Percentiles rank a stretch among this genome's conserved stretches.
phyloP scores from a whole-genome alignment of 2,113 vertebrate species.

The Phalacrocorax brasilianus region DNA sequence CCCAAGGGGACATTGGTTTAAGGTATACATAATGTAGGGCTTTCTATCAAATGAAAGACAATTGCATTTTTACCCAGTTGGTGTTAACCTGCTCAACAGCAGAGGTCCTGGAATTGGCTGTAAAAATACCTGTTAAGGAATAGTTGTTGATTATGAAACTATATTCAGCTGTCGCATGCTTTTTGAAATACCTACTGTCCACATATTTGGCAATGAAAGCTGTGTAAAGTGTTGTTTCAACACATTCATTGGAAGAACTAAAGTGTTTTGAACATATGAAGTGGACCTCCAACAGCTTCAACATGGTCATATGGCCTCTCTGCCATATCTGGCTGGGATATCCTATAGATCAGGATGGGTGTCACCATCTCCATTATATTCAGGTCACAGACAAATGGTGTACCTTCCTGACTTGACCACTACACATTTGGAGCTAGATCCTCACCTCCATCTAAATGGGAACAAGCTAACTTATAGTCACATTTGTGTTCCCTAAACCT shows the following conservation, averaged over 20 bases:
- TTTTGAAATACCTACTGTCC: not conserved
- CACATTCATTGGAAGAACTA: not conserved
- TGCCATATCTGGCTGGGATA: not conserved
- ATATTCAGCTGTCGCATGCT: not conserved
- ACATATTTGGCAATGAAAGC: not conserved
- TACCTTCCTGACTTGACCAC: not conserved
- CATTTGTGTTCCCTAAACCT: not conserved
- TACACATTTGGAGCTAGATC: not conserved
- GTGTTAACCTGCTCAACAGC: not conserved
- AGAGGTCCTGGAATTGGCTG: not conserved
- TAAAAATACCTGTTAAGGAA: not conserved
- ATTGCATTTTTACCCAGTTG: not conserved
- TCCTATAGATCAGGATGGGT: not conserved
- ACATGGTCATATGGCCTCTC: not conserved
- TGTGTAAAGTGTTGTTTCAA: not conserved
- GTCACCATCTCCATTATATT: not conserved
- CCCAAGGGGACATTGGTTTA: not conserved
- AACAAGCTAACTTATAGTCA: not conserved
- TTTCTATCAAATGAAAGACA: not conserved
- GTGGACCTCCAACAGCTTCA: not conserved
- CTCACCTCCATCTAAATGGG: not conserved
- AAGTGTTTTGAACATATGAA: not conserved
- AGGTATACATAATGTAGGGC: not conserved
- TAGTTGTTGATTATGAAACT: not conserved
- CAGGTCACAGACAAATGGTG: not conserved